Conservation (phyloP, 1,140 invertebrate species). For the Magallana angulata region DNA sequence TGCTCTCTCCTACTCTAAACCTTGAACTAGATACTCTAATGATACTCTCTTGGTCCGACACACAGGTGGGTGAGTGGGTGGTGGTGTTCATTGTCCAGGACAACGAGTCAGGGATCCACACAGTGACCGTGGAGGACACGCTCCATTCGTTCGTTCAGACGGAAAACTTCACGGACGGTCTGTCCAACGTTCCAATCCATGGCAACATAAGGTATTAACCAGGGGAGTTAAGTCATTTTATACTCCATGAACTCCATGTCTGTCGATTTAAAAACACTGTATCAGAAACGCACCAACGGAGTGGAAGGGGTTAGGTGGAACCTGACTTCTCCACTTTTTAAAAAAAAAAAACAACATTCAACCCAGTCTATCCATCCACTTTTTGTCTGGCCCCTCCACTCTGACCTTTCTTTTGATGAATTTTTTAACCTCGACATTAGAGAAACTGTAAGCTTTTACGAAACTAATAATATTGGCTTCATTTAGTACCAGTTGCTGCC, state of each 20-base stretch:
- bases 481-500: constrained; percentile 45
- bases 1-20: no score
- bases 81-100: constrained; percentile 48
- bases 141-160: constrained; percentile 26
- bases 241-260: not conserved
- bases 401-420: no score
- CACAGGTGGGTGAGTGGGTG: constrained; percentile 29
- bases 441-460: no score
- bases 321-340: no score
- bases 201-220: constrained; percentile 45
- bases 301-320: no score
- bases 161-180: constrained; percentile 45
- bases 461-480: not conserved
- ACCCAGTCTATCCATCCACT: no score
- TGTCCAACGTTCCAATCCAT: constrained; percentile 43
- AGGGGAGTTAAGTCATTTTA: not conserved
- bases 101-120: constrained; percentile 47
- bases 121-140: constrained; percentile 38
- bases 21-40: no score
- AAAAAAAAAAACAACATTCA: no score
- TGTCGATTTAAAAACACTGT: not conserved
- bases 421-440: no score
- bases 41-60: no score
- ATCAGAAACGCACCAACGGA: no score
- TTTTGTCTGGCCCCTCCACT: no score